A percentile compares a stretch with the other conserved stretches of the same genome.
phyloP scores from a whole-genome alignment of 1,140 invertebrate genomes.

The Steinernema khuongi region DNA sequence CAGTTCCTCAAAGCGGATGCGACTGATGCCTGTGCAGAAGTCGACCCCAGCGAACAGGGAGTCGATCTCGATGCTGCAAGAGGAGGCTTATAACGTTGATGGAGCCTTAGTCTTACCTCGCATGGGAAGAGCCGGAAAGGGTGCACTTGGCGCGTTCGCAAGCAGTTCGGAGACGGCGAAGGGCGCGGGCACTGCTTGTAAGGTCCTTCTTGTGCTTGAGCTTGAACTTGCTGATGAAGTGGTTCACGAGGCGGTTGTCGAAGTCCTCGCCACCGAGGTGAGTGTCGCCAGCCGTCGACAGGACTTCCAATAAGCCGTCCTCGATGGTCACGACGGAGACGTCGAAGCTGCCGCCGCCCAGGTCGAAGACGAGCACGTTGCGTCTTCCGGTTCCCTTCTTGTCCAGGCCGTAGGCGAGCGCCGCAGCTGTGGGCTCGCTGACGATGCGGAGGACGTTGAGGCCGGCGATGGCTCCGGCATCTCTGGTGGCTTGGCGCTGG shows the following conservation, averaged over 20 bases:
- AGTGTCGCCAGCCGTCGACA: slow-evolving; percentile 46
- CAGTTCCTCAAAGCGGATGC: too few relatives aligned
- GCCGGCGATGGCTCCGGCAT: too few relatives aligned
- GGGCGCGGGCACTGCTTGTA: slow-evolving; percentile 25
- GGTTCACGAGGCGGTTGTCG: too few relatives aligned
- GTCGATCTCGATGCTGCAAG: too few relatives aligned
- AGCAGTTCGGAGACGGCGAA: too few relatives aligned
- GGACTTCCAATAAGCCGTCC: slow-evolving; percentile 52
- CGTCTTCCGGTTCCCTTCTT: slow-evolving; percentile 48
- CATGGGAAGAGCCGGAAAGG: too few relatives aligned
- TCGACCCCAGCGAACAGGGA: too few relatives aligned
- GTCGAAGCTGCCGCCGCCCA: slow-evolving; percentile 57
- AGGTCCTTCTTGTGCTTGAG: slow-evolving; percentile 49
- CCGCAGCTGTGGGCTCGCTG: slow-evolving; percentile 40
- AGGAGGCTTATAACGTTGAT: too few relatives aligned
- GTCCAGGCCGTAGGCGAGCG: slow-evolving; percentile 38
- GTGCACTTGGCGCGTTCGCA: too few relatives aligned
- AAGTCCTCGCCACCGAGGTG: slow-evolving; percentile 62
- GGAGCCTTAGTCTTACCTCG: too few relatives aligned
- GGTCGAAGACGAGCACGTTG: slow-evolving; percentile 67
- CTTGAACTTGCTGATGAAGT: slow-evolving; percentile 55
- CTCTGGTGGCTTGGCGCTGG: too few relatives aligned
- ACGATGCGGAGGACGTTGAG: slow-evolving; percentile 72
- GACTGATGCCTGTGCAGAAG: too few relatives aligned
- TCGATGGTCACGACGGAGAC: slow-evolving; percentile 51